A percentile compares a stretch with the other conserved stretches of the same genome.
phyloP scores from a whole-genome alignment of 2,888 invertebrate species.

The Drosophila kuntzei region DNA sequence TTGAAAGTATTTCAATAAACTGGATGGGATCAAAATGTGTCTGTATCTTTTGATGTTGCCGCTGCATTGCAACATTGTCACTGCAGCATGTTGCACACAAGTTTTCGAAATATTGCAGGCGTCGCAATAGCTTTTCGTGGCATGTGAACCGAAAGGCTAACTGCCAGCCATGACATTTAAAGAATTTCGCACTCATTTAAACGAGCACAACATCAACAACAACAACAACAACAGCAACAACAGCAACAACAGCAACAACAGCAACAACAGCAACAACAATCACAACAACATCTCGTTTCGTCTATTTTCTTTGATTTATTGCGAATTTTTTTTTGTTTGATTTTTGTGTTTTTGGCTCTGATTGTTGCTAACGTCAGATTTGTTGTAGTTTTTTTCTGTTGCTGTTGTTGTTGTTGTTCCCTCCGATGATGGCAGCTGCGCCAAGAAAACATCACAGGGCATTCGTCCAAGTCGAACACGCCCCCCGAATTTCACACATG shows the following conservation, averaged over 20 bases:
- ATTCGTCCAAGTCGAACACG: conserved; percentile 49
- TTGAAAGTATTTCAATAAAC: background rate
- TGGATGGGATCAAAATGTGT: background rate
- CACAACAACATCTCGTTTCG: conserved; percentile 57
- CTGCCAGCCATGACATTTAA: conserved; percentile 76
- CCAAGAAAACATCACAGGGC: conserved; percentile 56
- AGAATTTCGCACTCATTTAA: conserved; percentile 75
- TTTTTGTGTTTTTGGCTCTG: conserved; percentile 21
- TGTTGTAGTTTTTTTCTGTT: conserved; percentile 23
- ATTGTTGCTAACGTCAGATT: conserved; percentile 32
- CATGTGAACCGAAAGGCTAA: conserved; percentile 66
- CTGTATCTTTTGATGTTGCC: background rate
- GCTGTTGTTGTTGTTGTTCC: conserved; percentile 13
- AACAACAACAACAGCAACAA: conserved; percentile 5
- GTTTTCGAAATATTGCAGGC: conserved; percentile 25
- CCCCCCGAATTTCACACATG: conserved; percentile 31
- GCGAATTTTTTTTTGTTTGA: conserved; percentile 41
- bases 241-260: conserved; percentile 3
- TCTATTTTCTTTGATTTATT: conserved; percentile 72
- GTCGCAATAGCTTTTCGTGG: conserved; percentile 45
- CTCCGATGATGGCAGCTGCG: conserved; percentile 62
- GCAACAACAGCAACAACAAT: no score
- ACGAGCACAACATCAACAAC: conserved; percentile 34
- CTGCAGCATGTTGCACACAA: conserved; percentile 30
- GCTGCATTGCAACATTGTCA: conserved; percentile 3